phyloP scores from a whole-genome alignment of 35 echinoderm and acorn worm genomes.

The Apostichopus japonicus region DNA sequence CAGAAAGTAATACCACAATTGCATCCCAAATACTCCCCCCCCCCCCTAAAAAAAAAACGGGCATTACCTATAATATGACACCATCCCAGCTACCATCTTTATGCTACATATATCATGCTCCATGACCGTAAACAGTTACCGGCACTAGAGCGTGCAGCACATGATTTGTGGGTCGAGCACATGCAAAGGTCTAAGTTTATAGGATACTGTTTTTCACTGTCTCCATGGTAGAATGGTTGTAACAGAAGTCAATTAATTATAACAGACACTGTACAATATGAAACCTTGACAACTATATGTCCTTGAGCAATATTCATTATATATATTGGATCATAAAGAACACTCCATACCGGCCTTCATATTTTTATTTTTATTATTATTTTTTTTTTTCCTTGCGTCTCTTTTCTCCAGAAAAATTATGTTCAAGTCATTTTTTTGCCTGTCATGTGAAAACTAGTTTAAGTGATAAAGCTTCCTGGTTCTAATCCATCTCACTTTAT shows the following conservation, averaged over 20 bases:
- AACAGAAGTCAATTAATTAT: constrained; percentile 16
- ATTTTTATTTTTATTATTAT: too few relatives aligned
- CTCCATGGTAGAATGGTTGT: constrained; percentile 17
- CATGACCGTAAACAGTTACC: too few relatives aligned
- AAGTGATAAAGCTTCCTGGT: not conserved
- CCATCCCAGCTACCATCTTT: too few relatives aligned
- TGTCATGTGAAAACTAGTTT: constrained; percentile 9
- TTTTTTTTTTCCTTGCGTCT: too few relatives aligned
- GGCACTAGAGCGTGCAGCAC: not conserved
- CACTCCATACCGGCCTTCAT: not conserved
- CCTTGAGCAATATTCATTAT: not conserved
- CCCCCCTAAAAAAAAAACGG: too few relatives aligned
- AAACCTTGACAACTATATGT: not conserved
- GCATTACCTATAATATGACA: too few relatives aligned
- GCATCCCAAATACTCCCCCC: too few relatives aligned
- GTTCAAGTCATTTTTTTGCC: not conserved
- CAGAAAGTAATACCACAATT: too few relatives aligned
- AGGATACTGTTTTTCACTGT: not conserved
- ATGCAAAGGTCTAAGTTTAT: not conserved
- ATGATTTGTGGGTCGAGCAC: constrained; percentile 5
- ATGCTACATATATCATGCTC: too few relatives aligned
- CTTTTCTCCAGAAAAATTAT: not conserved
- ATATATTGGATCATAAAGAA: constrained; percentile 24
- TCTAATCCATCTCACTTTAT: not conserved
- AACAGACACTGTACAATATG: not conserved